phyloP scores from a whole-genome alignment of 2,113 vertebrate species.

The Centropus unirufus region DNA sequence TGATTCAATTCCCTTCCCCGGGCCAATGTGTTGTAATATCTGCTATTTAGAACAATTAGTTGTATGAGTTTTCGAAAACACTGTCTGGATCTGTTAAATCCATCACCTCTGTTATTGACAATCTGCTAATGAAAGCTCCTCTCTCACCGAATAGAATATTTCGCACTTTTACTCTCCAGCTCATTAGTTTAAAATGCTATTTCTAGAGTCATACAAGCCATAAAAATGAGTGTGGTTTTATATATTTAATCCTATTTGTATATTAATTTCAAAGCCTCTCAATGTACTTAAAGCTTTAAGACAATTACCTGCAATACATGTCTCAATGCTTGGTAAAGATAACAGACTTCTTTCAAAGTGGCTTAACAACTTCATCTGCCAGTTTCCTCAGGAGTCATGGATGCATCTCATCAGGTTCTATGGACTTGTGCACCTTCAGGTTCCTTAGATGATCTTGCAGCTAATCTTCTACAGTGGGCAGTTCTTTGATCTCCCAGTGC shows the following conservation, averaged over 20 bases:
- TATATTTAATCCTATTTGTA: not conserved
- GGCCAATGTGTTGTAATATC: not conserved
- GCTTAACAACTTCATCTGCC: too few species aligned
- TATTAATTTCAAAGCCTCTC: conserved; percentile 17
- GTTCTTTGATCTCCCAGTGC: too few species aligned
- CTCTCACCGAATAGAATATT: not conserved
- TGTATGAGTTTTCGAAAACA: not conserved
- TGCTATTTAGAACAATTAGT: not conserved
- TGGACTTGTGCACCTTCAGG: too few species aligned
- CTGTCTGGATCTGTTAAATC: not conserved
- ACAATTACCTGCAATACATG: not conserved
- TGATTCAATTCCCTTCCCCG: not conserved
- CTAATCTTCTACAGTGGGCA: too few species aligned
- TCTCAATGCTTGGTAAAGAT: not conserved
- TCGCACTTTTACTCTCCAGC: not conserved
- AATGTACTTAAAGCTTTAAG: not conserved
- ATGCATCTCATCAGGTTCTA: too few species aligned
- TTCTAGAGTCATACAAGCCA: not conserved
- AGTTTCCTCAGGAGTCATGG: too few species aligned
- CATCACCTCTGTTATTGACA: not conserved
- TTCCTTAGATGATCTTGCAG: too few species aligned
- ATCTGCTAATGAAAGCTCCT: not conserved
- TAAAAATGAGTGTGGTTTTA: conserved; percentile 14
- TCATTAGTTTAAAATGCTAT: not conserved
- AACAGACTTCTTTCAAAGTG: not conserved